These are phyloP conservation scores for Teleogryllus occipitalis DNA, from an alignment of 1,140 invertebrate species.

Conservation along the genomic window DNA sequence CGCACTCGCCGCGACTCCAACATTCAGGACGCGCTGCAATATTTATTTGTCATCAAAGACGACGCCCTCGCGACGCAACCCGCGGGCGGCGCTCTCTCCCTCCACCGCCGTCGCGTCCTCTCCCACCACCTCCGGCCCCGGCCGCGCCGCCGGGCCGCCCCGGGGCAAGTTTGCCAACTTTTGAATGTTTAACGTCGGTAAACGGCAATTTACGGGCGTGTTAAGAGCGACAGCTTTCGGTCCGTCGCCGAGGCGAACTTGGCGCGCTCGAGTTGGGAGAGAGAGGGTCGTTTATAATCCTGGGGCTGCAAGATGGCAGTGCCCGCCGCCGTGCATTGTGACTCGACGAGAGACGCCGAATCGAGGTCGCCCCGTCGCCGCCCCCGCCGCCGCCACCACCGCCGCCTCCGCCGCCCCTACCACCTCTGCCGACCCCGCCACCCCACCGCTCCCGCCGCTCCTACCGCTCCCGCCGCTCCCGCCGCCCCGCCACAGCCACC, in stretches of 20 bases:
- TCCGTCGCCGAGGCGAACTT: not conserved
- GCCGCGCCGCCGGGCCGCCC: too few species aligned
- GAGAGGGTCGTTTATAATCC: not conserved
- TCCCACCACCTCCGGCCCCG: not conserved
- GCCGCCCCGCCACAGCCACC: too few species aligned
- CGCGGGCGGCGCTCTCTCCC: not conserved
- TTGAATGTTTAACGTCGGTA: not conserved
- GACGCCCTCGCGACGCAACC: not conserved
- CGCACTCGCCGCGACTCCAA: not conserved
- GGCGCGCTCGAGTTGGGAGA: not conserved
- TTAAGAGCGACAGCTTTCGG: not conserved
- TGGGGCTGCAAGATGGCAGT: too few species aligned
- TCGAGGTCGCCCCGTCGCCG: too few species aligned
- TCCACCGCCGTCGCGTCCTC: not conserved
- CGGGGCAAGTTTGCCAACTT: not conserved
- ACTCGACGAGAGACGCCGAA: too few species aligned
- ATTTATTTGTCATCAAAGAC: slow-evolving; percentile 5
- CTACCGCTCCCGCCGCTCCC: too few species aligned
- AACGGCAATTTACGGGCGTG: not conserved
- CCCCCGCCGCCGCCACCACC: too few species aligned
- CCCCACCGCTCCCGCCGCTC: too few species aligned
- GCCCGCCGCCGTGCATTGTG: too few species aligned
- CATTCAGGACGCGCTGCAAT: not conserved
- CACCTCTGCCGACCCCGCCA: too few species aligned
- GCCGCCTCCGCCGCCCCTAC: too few species aligned